Evolutionary conservation across 2,888 invertebrate species (phyloP), one percentile per base, ranked within the genome.

Genomic region (Chironomus tentans): DNA sequence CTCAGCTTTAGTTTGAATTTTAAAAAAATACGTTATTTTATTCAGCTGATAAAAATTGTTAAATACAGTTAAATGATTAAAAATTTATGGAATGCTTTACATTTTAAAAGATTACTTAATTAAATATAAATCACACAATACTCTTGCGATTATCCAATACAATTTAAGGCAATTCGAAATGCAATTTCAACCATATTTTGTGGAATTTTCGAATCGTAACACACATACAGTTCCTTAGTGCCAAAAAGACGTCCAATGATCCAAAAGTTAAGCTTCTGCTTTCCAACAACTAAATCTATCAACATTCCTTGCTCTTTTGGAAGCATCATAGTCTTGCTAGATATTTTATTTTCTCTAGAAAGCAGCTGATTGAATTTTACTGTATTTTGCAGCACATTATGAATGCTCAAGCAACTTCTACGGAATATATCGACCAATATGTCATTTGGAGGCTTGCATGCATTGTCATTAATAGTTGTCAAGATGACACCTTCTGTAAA

Each of bases 171-270:
- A 3, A 93, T 85, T 79, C 92, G 88, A 82, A 93, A 95, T 5
- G 95, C 94, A 80, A 96, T 87, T 86, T 97, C 96, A 0, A 95
- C 89, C 79, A 95, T 85, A 85, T 94, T 95, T 83, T 96, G 95
- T 0, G 95, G 93, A 13, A 92, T 88, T 28, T 90, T 90, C 78
- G 95, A 94, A 79, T 92, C 90, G 83, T 94, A 94, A 82, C 96
- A 96, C 62, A 96, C 88, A 81, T 93, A 97, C 12, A 95, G 85
- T 82, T 96, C 95, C 78, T 91, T 88, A 76, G 89, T 88, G 74
- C 89, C 89, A 82, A 94, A 92, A 4, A 94, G 85, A 50, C 95
- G 87, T 18, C 93, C 94, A 56, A 92, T 87, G 77, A 92, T 92
- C 94, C 93, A 94, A 83, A 91, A 94, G 50, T 85, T 85, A 21